phyloP scores from a whole-genome alignment of 2,113 vertebrate genomes.

The Dinomys branickii region DNA sequence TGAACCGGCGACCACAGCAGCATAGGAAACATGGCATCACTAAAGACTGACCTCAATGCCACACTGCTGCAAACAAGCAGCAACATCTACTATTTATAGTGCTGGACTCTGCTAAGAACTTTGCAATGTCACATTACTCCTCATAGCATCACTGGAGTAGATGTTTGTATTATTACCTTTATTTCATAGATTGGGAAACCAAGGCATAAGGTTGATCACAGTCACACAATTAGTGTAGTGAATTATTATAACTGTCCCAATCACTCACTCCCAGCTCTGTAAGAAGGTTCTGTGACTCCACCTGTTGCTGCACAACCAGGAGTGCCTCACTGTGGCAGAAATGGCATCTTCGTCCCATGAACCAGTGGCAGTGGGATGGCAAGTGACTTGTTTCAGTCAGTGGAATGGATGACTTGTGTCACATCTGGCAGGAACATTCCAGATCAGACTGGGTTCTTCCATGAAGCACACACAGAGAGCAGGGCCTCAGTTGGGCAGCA shows the following conservation, averaged over 20 bases:
- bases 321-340: background rate
- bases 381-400: background rate
- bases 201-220: background rate
- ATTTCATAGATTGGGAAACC: background rate
- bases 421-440: background rate
- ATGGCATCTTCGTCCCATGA: background rate
- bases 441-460: background rate
- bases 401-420: background rate
- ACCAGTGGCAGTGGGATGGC: background rate
- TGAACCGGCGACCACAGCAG: accelerated
- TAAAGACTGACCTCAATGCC: background rate
- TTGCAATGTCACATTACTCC: background rate
- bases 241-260: background rate
- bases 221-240: background rate
- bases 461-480: background rate
- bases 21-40: background rate
- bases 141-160: background rate
- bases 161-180: background rate
- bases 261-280: background rate
- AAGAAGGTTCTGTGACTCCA: background rate
- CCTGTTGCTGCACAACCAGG: background rate
- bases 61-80: background rate
- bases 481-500: background rate
- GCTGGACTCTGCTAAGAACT: background rate
- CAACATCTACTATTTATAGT: background rate